These are phyloP conservation scores for Ganaspis sp. DNA, from an alignment of 1,140 invertebrate species.

Conservation along the genomic window DNA sequence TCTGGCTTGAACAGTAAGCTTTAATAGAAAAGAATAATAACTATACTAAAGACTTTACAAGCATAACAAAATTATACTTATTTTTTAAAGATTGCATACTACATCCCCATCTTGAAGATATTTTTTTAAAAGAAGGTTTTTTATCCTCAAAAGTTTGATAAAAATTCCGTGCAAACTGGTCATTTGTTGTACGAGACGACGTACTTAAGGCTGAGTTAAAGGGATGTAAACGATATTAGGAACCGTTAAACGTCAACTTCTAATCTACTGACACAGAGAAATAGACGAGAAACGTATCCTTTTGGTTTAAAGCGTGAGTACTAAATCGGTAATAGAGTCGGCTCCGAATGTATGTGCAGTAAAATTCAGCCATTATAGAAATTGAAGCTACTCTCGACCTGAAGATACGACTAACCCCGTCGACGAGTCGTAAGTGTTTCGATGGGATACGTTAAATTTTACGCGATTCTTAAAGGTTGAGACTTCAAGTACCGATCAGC, in stretches of 20 bases:
- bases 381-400: conserved; percentile 13
- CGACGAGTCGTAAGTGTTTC: conserved; percentile 27
- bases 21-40: too few species aligned
- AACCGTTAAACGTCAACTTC: background rate
- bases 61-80: too few species aligned
- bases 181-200: background rate
- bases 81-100: too few species aligned
- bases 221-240: background rate
- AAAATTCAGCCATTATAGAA: conserved; percentile 26
- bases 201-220: background rate
- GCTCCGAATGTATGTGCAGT: background rate
- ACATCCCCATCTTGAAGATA: too few species aligned
- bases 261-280: background rate
- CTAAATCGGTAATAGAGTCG: conserved; percentile 25
- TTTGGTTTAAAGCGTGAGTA: conserved; percentile 6
- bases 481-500: conserved; percentile 18
- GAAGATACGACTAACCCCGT: conserved; percentile 19
- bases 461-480: conserved; percentile 19
- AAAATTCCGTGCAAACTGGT: background rate
- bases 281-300: background rate
- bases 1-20: too few species aligned
- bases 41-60: too few species aligned
- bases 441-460: conserved; percentile 26
- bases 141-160: too few species aligned
- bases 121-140: too few species aligned